A percentile compares a stretch with the other conserved stretches of the same genome.
Evolutionary conservation across 2,113 vertebrate genomes (phyloP).

Genomic region (Ctenodactylus gundi): DNA sequence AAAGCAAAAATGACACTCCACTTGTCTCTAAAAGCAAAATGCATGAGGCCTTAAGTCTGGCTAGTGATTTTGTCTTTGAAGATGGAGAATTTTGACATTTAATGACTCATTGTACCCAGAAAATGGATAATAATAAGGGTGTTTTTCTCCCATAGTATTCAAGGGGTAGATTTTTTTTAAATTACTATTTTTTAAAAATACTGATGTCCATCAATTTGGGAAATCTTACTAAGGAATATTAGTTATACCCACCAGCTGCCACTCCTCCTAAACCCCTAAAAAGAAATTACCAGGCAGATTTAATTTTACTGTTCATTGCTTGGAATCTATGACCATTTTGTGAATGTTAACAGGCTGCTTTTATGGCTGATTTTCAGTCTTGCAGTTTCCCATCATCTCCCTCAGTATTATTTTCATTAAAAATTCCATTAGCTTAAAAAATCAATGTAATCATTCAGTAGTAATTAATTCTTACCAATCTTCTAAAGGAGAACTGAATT

Average conservation of each 20-base stretch:
- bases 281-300: slow-evolving; percentile 34
- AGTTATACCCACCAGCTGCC: neutral
- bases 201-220: neutral
- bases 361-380: slow-evolving; percentile 49
- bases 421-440: slow-evolving; percentile 77
- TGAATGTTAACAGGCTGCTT: slow-evolving; percentile 39
- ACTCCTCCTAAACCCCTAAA: accelerated
- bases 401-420: slow-evolving; percentile 76
- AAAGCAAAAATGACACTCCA: neutral
- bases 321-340: neutral
- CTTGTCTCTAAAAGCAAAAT: neutral
- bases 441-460: slow-evolving; percentile 74
- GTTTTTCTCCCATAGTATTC: slow-evolving; percentile 6
- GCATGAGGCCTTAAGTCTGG: neutral
- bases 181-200: neutral
- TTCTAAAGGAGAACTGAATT: slow-evolving; percentile 63
- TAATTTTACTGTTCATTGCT: slow-evolving; percentile 48
- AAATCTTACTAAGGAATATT: slow-evolving; percentile 41
- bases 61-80: neutral
- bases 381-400: slow-evolving; percentile 40
- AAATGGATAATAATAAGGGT: slow-evolving; percentile 3
- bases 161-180: neutral
- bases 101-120: slow-evolving; percentile 20
- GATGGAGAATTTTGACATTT: slow-evolving; percentile 38
- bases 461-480: slow-evolving; percentile 77